Conservation (phyloP, 2,888 invertebrate species). For the Atherix ibis region DNA sequence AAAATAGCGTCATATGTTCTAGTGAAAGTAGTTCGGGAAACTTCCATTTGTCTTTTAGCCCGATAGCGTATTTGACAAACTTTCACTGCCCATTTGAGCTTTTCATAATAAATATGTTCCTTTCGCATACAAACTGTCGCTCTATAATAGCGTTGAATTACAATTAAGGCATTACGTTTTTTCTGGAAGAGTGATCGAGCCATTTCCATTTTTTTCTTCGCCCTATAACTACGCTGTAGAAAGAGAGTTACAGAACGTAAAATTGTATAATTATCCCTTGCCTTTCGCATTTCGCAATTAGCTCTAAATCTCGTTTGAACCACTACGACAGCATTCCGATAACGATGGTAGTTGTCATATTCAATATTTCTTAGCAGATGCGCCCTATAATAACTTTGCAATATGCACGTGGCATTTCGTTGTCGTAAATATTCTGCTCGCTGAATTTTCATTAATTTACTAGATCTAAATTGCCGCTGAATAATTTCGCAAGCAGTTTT, state of each 20-base stretch:
- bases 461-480: too few species aligned
- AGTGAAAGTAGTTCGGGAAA: too few species aligned
- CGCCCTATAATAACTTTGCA: too few species aligned
- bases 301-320: conserved; percentile 7
- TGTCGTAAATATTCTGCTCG: conserved; percentile 12
- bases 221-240: conserved; percentile 23
- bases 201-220: conserved; percentile 13
- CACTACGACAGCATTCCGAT: conserved; percentile 14
- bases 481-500: too few species aligned
- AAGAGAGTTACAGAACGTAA: conserved; percentile 20
- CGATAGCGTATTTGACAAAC: conserved; percentile 32
- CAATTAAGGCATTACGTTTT: conserved; percentile 18
- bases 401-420: too few species aligned
- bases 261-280: conserved; percentile 14
- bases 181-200: conserved; percentile 13
- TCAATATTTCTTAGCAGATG: too few species aligned
- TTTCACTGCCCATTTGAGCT: neutral
- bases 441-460: conserved; percentile 16
- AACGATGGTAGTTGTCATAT: too few species aligned
- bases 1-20: too few species aligned
- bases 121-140: conserved; percentile 12
- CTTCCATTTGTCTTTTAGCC: conserved; percentile 12
- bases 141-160: conserved; percentile 30
- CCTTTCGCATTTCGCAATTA: conserved; percentile 16
- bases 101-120: conserved; percentile 9